These are phyloP conservation scores for Acanthopagrus latus DNA, from an alignment of 2,797 vertebrate genomes.

Conservation along the genomic window DNA sequence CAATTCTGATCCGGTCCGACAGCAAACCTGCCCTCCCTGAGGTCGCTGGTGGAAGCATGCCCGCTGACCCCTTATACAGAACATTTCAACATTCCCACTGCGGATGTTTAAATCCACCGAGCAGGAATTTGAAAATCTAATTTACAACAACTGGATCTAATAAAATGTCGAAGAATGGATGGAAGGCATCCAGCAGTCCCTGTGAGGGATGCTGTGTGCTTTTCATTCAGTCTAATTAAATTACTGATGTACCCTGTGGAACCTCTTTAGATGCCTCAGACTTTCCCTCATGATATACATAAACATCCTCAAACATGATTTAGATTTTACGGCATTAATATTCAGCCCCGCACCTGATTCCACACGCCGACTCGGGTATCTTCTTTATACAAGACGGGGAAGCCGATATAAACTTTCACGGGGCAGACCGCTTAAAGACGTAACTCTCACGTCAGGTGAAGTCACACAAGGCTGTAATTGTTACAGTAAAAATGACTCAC, in stretches of 20 bases:
- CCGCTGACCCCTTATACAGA: conserved; percentile 38
- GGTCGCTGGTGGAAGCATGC: conserved; percentile 43
- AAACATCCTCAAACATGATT: conserved; percentile 39
- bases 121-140: conserved; percentile 64
- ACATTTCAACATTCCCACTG: conserved; percentile 50
- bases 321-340: conserved; percentile 23
- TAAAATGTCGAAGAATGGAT: conserved; percentile 66
- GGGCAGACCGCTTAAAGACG: neutral
- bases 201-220: conserved; percentile 53
- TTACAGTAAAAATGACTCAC: neutral
- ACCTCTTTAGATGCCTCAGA: conserved; percentile 37
- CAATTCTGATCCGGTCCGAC: conserved; percentile 23
- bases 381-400: neutral
- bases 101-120: conserved; percentile 36
- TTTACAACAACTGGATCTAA: conserved; percentile 73
- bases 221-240: conserved; percentile 70
- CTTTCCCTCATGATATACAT: conserved; percentile 38
- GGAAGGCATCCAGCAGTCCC: conserved; percentile 66
- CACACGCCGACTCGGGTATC: neutral
- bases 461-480: neutral
- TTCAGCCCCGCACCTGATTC: conserved; percentile 18
- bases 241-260: conserved; percentile 58
- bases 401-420: neutral
- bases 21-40: conserved; percentile 31
- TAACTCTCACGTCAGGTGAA: neutral